Conservation (phyloP, 2,113 vertebrate genomes). For the Aramus guarauna region DNA sequence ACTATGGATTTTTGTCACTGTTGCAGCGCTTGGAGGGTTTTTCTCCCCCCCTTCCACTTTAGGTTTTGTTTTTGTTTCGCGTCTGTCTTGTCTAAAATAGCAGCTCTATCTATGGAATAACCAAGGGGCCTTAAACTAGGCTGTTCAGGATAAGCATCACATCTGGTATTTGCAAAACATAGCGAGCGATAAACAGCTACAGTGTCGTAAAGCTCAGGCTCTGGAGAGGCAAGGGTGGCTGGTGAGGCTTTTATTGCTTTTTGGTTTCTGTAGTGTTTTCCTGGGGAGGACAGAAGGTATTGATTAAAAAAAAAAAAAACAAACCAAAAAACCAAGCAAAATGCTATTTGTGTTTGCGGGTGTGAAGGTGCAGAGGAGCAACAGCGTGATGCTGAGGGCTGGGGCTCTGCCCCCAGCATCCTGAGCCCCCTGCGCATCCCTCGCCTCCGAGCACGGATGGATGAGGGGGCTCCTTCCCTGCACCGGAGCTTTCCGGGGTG, state of each 20-base stretch:
- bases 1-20: background rate
- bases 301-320: background rate
- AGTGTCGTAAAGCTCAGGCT: background rate
- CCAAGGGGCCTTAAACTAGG: background rate
- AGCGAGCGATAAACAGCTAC: background rate
- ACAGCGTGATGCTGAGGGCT: background rate
- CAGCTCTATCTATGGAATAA: conserved; percentile 29
- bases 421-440: background rate
- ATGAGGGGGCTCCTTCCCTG: rapidly evolving
- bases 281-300: background rate
- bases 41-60: background rate
- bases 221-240: background rate
- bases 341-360: background rate
- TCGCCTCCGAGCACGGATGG: rapidly evolving
- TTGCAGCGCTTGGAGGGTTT: background rate
- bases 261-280: background rate
- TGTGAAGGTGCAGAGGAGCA: background rate
- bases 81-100: conserved; percentile 41
- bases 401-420: background rate
- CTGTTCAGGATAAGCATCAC: conserved; percentile 3
- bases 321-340: background rate
- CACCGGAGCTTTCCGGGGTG: background rate
- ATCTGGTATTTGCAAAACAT: conserved; percentile 45
- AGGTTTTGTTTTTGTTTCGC: background rate
- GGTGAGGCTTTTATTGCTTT: background rate